phyloP scores from a whole-genome alignment of 2,888 invertebrate species.

The Adelphocoris suturalis region DNA sequence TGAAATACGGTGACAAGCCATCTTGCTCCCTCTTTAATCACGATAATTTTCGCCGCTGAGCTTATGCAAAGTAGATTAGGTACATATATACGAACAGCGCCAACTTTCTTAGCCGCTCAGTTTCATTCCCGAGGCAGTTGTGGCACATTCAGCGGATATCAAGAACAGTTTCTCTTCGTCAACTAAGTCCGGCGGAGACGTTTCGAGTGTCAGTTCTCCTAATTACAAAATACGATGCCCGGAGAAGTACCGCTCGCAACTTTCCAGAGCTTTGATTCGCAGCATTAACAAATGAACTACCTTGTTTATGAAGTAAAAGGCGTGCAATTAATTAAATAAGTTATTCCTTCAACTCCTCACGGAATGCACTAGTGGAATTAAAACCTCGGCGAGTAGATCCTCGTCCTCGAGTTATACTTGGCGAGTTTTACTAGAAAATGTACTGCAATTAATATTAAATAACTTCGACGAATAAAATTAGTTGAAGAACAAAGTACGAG shows the following conservation, averaged over 20 bases:
- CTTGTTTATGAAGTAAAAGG: neutral
- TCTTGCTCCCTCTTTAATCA: conserved; percentile 1
- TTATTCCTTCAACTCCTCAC: too few relatives aligned
- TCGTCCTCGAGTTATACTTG: too few relatives aligned
- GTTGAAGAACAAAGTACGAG: too few relatives aligned
- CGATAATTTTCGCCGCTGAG: neutral
- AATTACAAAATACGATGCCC: conserved; percentile 23
- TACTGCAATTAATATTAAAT: too few relatives aligned
- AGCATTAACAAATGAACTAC: neutral
- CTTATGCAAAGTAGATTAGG: conserved; percentile 40
- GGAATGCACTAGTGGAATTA: too few relatives aligned
- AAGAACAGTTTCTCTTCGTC: neutral
- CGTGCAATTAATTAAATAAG: too few relatives aligned
- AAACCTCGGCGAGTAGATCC: too few relatives aligned
- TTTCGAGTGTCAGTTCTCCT: conserved; percentile 26
- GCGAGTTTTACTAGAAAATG: too few relatives aligned
- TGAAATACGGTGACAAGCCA: conserved; percentile 2
- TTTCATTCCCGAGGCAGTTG: conserved; percentile 10
- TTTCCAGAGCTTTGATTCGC: neutral
- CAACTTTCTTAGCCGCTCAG: conserved; percentile 13
- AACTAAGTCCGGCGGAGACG: conserved; percentile 23
- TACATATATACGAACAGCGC: conserved; percentile 10
- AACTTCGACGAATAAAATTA: too few relatives aligned
- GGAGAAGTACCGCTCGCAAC: neutral
- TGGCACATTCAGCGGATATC: conserved; percentile 28